Evolutionary conservation across 2,797 vertebrate genomes (phyloP).

Genomic region (Artibeus jamaicensis): DNA sequence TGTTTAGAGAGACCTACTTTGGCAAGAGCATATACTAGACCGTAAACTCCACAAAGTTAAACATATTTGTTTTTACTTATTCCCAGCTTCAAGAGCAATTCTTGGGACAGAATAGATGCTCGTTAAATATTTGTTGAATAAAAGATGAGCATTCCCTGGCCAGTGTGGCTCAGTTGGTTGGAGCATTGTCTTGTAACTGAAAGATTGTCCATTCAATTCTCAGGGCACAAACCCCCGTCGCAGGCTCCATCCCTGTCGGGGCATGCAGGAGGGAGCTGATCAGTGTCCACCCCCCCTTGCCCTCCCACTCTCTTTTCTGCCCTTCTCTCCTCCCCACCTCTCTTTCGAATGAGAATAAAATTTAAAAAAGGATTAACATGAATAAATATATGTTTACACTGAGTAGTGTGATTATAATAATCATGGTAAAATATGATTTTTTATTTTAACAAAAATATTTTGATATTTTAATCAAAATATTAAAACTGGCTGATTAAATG

Average conservation of each 20-base stretch:
- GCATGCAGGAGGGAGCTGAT: too few relatives aligned
- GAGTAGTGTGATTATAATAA: neutral
- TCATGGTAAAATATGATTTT: neutral
- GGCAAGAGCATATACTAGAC: neutral
- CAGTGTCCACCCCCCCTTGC: too few relatives aligned
- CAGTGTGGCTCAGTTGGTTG: neutral
- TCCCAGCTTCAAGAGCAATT: neutral
- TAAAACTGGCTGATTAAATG: neutral
- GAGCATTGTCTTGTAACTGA: neutral
- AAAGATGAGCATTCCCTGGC: neutral
- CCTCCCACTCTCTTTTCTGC: accelerated
- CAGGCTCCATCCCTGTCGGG: neutral
- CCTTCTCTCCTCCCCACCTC: too few relatives aligned
- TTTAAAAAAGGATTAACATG: neutral
- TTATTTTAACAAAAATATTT: too few relatives aligned
- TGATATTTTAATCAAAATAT: too few relatives aligned
- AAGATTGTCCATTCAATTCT: neutral
- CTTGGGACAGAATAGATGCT: slow-evolving; percentile 6
- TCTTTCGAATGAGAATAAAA: neutral
- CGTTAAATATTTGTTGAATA: slow-evolving; percentile 37
- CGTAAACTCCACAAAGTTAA: neutral
- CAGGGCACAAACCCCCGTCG: neutral
- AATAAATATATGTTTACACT: slow-evolving; percentile 9
- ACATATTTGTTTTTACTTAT: neutral
- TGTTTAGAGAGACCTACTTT: neutral